These are phyloP conservation scores for Mormyrops attenuatus DNA, from an alignment of 2,797 vertebrate genomes.

Conservation along the genomic window DNA sequence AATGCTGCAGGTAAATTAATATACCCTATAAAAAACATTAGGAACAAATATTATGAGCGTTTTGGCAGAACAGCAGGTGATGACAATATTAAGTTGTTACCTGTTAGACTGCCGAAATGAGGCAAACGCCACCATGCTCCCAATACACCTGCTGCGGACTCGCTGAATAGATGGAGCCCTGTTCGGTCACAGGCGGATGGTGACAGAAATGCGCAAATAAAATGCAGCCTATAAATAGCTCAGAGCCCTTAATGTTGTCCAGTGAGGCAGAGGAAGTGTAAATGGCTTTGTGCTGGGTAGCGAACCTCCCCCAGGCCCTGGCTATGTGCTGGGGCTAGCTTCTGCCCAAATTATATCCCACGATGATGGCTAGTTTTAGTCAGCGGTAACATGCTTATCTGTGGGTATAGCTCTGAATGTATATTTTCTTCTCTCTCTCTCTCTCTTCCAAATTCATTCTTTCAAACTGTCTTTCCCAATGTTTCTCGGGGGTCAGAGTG, in stretches of 20 bases:
- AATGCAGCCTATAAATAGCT: not conserved
- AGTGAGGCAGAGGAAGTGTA: constrained; percentile 4
- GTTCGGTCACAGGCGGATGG: not conserved
- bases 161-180: not conserved
- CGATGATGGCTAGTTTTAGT: constrained; percentile 8
- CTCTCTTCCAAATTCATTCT: constrained; percentile 27
- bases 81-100: not conserved
- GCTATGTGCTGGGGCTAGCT: constrained; percentile 40
- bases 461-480: not conserved
- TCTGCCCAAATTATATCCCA: constrained; percentile 37
- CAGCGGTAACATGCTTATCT: not conserved
- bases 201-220: constrained; percentile 3
- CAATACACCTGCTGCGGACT: not conserved
- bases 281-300: constrained; percentile 18
- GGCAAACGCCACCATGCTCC: not conserved
- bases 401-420: not conserved
- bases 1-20: not conserved
- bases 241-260: not conserved
- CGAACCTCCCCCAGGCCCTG: constrained; percentile 27
- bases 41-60: not conserved
- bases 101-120: not conserved
- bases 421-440: constrained; percentile 20
- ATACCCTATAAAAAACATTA: not conserved
- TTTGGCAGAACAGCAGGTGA: not conserved
- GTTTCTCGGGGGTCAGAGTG: constrained; percentile 32